Base-by-base conservation (phyloP, 2,888 invertebrate genomes). In the Yponomeuta evonymella region DNA sequence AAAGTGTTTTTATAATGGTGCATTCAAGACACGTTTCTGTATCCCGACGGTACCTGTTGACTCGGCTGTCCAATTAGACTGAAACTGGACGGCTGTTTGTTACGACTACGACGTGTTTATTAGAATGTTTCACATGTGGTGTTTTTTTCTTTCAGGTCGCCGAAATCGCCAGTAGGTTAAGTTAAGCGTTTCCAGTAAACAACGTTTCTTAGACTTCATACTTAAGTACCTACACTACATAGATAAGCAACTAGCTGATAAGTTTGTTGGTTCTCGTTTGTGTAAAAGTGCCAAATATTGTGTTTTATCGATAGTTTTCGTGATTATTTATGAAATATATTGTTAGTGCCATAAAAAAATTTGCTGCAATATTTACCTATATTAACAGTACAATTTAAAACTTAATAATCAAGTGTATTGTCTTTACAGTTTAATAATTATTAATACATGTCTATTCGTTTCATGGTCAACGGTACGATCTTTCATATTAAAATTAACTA, bases 231-330 rank as follows among this genome's bases (percentile, higher is more conserved):
- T 23, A 23, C 51, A 15, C 23, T 23, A 23, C 51, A 15, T 58
- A 58, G 15, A 5, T 58, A 58, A 58, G 15, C 12, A 58, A 43
- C 43, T 43, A 43, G 75, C 76, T 73, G 73, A 78, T 75, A 74
- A 36, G 81, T 84, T 86, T 80, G 80, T 82, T 82, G 82, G 78
- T 83, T 84, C 80, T 81, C 74, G 81, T 85, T 84, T 82, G 82
- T 79, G 78, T 85, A 84, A 83, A 86, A 88, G 89, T 88, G 88
- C 90, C 90, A 89, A 89, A 83, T 43, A 85, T 88, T 88, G 83
- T 79, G 77, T 79, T 76, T 73, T n/a, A 70, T 62, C 33, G 36
- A 43, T 63, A 12, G 70, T 63, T 70, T 70, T 43, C 8, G 48
- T 69, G 68, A 51, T 69, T 15, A 5, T 64, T 70, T 48, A 63